Base-by-base conservation (phyloP, 2,797 vertebrate genomes). In the Eulemur coronatus region DNA sequence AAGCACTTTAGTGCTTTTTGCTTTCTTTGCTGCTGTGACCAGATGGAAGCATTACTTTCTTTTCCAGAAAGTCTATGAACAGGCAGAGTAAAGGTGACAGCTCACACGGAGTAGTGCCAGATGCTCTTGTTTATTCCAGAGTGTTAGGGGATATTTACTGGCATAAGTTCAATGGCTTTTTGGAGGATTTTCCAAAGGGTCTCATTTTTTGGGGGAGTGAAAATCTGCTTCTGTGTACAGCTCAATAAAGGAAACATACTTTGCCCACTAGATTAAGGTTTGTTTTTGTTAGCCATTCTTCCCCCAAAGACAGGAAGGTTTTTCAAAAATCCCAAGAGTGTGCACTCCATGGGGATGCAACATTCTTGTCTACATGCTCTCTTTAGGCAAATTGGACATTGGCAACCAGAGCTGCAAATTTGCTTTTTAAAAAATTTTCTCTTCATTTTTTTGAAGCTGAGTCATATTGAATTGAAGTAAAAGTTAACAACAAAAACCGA, bases 31-130 rank as follows among this genome's bases (percentile, higher is more conserved):
- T 96, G 89, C 90, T 88, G 84, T 96, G 96, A 97, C 95, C 97
- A 97, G 96, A 97, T 98, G 97, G 97, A 96, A 96, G 87, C 78
- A 55, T 78, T 73, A 48, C 73, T 87, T 97, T 86, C 91, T 97
- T 76, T 97, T 91, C 96, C 95, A 95, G 94, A 97, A 97, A 97
- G 96, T 96, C 96, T 97, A 94, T 97, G 97, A 97, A 94, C 95
- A 97, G 96, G 95, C 96, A 94, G 97, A 97, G 89, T 95, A 97
- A 97, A 97, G 97, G 94, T 95, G 97, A 97, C 96, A 97, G 97
- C 97, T 97, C 97, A 88, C 81, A 97, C 89, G 1, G 93, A 97
- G 48, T 0, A 1, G 4, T 33, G 94, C 97, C 95, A 97, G 97
- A 97, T 95, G 90, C 96, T 98, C 48, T 50, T 96, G 94, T 97